A percentile compares a stretch with the other conserved stretches of the same genome.
phyloP scores from a whole-genome alignment of 1,140 invertebrate species.

The Chlorops oryzae region DNA sequence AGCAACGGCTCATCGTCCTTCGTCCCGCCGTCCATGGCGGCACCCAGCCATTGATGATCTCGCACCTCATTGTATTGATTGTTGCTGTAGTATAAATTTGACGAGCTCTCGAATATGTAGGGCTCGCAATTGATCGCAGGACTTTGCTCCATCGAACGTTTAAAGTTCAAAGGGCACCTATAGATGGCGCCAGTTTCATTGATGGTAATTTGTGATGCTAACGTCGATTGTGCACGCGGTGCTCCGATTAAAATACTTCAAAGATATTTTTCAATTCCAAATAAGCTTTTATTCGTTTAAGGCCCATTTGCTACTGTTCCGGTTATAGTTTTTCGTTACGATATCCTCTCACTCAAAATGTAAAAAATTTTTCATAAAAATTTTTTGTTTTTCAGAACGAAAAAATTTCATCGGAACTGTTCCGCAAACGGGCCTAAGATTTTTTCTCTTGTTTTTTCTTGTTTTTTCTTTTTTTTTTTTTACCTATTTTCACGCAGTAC shows the following conservation, averaged over 20 bases:
- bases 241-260: conserved; percentile 18
- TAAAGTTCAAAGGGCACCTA: conserved; percentile 10
- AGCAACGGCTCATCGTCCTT: conserved; percentile 14
- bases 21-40: conserved; percentile 13
- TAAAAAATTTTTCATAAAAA: too few species aligned
- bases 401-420: too few species aligned
- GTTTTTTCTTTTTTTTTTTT: too few species aligned
- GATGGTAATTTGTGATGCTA: conserved; percentile 4
- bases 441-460: too few species aligned
- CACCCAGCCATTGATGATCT: conserved; percentile 17
- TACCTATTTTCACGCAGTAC: conserved; percentile 5
- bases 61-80: neutral
- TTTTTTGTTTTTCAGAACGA: too few species aligned
- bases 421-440: too few species aligned
- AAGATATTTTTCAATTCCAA: too few species aligned
- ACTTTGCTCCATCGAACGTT: neutral
- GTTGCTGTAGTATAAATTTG: neutral
- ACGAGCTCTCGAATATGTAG: conserved; percentile 11
- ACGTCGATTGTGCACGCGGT: conserved; percentile 18
- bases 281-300: too few species aligned
- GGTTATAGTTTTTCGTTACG: too few species aligned
- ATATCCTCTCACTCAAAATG: too few species aligned
- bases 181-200: conserved; percentile 19
- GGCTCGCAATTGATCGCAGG: conserved; percentile 8
- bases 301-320: too few species aligned